These are phyloP conservation scores for Drosophila chauvacae DNA, from an alignment of 1,140 invertebrate genomes.

Conservation along the genomic window DNA sequence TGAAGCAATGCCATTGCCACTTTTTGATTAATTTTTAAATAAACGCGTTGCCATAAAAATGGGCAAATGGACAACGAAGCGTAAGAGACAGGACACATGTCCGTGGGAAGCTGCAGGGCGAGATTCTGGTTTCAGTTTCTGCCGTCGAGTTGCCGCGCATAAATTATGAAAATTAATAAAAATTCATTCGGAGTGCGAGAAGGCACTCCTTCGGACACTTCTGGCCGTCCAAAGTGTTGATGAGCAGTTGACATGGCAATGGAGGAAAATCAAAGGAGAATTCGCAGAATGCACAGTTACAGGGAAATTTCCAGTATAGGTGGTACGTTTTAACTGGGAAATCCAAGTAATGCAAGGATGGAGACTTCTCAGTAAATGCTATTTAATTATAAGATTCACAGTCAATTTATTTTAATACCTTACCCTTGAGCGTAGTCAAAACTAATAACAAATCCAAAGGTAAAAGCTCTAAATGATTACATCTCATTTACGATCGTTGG, in stretches of 20 bases:
- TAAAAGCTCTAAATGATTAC: background rate
- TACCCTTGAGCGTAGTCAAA: too few species aligned
- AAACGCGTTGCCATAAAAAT: constrained; percentile 72
- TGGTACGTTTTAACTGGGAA: constrained; percentile 37
- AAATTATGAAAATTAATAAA: constrained; percentile 83
- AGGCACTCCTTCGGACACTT: constrained; percentile 34
- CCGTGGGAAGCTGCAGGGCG: constrained; percentile 10
- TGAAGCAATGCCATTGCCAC: constrained; percentile 55
- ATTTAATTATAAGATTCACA: too few species aligned
- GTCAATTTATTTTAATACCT: background rate
- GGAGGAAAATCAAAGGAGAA: constrained; percentile 33
- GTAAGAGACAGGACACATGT: constrained; percentile 33
- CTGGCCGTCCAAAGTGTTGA: constrained; percentile 57
- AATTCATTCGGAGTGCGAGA: constrained; percentile 57
- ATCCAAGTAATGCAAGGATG: constrained; percentile 4
- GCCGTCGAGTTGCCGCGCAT: constrained; percentile 51
- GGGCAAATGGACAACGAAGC: constrained; percentile 54
- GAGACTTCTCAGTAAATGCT: background rate
- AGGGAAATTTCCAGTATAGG: constrained; percentile 56
- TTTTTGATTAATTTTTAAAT: constrained; percentile 83
- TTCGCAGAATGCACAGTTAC: constrained; percentile 73
- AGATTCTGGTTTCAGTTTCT: constrained; percentile 44
- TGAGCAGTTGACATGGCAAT: constrained; percentile 67
- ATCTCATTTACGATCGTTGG: background rate
- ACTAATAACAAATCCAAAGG: background rate